Percentiles rank a stretch among this genome's conserved stretches.
phyloP scores from a whole-genome alignment of 2,888 invertebrate species.

The Scaptodrosophila latifasciaeformis region DNA sequence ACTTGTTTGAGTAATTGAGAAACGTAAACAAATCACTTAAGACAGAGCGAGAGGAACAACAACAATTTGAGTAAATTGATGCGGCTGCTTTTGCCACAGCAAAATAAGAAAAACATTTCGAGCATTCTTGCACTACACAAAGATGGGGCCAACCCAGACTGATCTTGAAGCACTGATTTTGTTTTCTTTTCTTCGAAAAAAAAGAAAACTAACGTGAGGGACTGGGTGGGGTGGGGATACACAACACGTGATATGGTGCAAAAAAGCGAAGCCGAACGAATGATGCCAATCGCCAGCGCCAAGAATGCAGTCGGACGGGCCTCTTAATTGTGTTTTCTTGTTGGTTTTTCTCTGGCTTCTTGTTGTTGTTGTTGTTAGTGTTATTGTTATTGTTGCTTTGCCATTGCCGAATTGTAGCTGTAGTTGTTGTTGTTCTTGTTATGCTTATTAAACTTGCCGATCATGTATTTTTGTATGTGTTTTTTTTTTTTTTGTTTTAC shows the following conservation, averaged over 20 bases:
- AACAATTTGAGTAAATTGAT: background rate
- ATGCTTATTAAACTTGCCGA: background rate
- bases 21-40: conserved; percentile 54
- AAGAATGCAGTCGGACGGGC: conserved; percentile 63
- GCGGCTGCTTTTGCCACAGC: background rate
- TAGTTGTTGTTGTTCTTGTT: conserved; percentile 3
- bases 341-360: background rate
- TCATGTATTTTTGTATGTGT: conserved; percentile 1
- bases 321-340: conserved; percentile 38
- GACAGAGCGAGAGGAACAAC: background rate
- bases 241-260: too few relatives aligned
- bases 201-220: too few relatives aligned
- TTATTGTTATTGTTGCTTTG: background rate
- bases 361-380: conserved; percentile 1
- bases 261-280: background rate
- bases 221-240: background rate
- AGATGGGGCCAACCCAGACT: too few relatives aligned
- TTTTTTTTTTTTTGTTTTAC: too few relatives aligned
- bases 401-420: background rate
- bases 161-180: conserved; percentile 21
- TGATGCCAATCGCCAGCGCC: background rate
- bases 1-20: conserved; percentile 32
- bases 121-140: too few relatives aligned
- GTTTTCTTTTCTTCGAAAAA: conserved; percentile 33
- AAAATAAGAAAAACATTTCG: too few relatives aligned